Conservation (phyloP, 2,113 vertebrate genomes). For the Dromaius novaehollandiae region DNA sequence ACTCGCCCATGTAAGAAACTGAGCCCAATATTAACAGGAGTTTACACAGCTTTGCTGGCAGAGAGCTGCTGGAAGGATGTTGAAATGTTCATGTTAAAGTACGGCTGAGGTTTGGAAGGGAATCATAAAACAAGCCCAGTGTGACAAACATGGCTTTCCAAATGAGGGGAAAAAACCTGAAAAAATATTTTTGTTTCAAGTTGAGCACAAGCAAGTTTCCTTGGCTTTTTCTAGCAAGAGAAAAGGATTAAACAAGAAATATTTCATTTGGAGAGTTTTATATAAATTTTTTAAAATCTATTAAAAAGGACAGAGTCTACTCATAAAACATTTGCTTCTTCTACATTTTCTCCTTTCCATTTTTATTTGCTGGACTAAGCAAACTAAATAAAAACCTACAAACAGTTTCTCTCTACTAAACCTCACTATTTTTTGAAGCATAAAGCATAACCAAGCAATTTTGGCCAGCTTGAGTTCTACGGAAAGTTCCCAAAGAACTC, state of each 20-base stretch:
- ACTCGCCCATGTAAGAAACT: background rate
- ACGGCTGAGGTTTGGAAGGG: conserved; percentile 18
- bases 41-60: conserved; percentile 59
- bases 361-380: background rate
- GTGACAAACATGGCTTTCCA: background rate
- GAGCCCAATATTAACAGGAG: background rate
- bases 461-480: background rate
- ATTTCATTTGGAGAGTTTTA: background rate
- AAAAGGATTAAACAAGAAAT: background rate
- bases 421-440: background rate
- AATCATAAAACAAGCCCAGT: background rate
- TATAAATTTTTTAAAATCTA: background rate
- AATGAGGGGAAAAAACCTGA: background rate
- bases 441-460: background rate
- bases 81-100: fast-evolving
- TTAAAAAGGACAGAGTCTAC: background rate
- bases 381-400: background rate
- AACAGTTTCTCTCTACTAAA: background rate
- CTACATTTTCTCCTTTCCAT: background rate
- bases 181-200: conserved; percentile 42
- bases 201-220: background rate
- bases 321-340: background rate
- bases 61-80: conserved; percentile 24
- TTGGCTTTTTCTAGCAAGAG: background rate
- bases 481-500: background rate